phyloP scores from a whole-genome alignment of 2,888 invertebrate species.

The Thecocarcelia acutangulata region DNA sequence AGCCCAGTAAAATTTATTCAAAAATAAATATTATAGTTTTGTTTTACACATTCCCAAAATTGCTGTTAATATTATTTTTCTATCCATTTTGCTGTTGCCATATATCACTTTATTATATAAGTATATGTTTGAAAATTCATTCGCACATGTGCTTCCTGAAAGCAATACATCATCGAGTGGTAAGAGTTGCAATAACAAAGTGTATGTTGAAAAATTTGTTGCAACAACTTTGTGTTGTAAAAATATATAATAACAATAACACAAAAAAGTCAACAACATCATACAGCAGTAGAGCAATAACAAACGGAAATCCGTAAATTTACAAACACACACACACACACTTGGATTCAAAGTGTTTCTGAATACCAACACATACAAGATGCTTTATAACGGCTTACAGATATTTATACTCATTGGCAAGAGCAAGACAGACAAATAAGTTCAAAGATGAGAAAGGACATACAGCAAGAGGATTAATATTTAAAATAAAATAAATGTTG shows the following conservation, averaged over 20 bases:
- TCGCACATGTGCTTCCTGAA: conserved; percentile 62
- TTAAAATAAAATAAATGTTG: conserved; percentile 42
- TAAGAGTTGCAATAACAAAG: conserved; percentile 46
- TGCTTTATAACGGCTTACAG: conserved; percentile 17
- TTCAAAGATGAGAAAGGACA: conserved; percentile 12
- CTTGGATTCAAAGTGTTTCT: neutral
- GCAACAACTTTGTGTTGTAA: conserved; percentile 24
- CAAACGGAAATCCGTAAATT: conserved; percentile 63
- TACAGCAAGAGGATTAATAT: conserved; percentile 31
- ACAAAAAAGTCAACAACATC: conserved; percentile 53
- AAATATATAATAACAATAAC: conserved; percentile 24
- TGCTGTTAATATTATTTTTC: neutral
- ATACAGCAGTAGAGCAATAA: conserved; percentile 53
- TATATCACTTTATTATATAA: conserved; percentile 19
- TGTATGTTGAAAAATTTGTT: conserved; percentile 41
- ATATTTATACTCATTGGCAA: neutral
- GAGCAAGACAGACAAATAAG: conserved; percentile 16
- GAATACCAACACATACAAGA: conserved; percentile 10
- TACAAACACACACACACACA: conserved; percentile 19
- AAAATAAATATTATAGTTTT: too few species aligned
- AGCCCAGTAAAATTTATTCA: too few species aligned
- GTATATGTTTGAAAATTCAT: conserved; percentile 23
- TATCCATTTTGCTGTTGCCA: neutral
- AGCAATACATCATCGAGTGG: conserved; percentile 64
- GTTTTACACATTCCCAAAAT: too few species aligned